Evolutionary conservation across 2,888 invertebrate species (phyloP).

Genomic region (Caenorhabditis virilis): DNA sequence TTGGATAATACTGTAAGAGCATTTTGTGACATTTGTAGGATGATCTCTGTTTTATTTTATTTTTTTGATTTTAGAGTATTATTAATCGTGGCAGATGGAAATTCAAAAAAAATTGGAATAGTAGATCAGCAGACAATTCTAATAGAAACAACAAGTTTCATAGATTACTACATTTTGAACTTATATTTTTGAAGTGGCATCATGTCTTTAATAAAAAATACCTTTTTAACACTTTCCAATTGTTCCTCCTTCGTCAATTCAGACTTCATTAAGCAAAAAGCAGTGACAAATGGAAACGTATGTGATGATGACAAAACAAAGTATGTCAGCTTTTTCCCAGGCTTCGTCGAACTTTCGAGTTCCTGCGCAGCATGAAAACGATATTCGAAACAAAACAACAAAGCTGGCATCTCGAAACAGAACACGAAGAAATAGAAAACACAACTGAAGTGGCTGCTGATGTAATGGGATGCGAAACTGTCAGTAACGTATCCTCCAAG

Average conservation of each 20-base stretch:
- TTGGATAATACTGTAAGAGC: constrained; percentile 19
- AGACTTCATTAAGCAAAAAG: constrained; percentile 3
- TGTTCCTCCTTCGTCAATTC: constrained; percentile 9
- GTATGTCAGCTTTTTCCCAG: too few species aligned
- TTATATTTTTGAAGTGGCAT: too few species aligned
- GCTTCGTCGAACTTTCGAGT: constrained; percentile 4
- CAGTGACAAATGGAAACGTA: constrained; percentile 18
- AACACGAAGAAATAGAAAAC: constrained; percentile 1
- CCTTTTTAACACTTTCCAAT: constrained; percentile 5
- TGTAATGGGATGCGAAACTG: not conserved
- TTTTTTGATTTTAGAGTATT: too few species aligned
- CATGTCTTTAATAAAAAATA: too few species aligned
- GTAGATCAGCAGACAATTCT: too few species aligned
- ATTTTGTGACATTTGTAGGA: too few species aligned
- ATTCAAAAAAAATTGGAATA: too few species aligned
- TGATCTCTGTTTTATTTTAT: too few species aligned
- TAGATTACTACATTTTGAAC: too few species aligned
- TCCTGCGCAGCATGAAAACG: constrained; percentile 13
- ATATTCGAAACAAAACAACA: constrained; percentile 17
- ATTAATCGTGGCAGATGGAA: too few species aligned
- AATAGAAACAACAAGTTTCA: too few species aligned
- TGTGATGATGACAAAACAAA: constrained; percentile 11
- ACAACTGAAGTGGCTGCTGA: not conserved
- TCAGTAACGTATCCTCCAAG: constrained; percentile 17
- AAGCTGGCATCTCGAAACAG: constrained; percentile 19